Conservation (phyloP, 2,113 vertebrate genomes). For the Sylvia atricapilla region DNA sequence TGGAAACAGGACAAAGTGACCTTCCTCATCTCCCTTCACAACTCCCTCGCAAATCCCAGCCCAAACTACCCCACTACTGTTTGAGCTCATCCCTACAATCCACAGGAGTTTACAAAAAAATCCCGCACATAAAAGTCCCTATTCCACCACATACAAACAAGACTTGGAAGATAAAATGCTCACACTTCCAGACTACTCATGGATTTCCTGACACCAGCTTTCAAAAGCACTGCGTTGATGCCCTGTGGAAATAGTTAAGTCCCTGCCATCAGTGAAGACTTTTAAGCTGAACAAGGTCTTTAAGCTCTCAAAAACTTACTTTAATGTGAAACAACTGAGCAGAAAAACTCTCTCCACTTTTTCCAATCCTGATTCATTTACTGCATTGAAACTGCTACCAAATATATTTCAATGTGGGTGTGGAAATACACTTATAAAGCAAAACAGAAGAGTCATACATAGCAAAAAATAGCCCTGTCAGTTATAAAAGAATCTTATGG, state of each 20-base stretch:
- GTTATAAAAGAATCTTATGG: background rate
- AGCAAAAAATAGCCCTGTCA: background rate
- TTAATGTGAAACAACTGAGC: background rate
- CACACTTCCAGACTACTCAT: background rate
- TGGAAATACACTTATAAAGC: background rate
- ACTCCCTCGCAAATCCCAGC: rapidly evolving
- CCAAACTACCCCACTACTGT: rapidly evolving
- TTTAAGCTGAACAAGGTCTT: background rate
- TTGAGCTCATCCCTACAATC: background rate
- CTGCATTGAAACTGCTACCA: background rate
- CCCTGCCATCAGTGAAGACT: background rate
- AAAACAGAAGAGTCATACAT: background rate
- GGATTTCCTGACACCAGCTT: background rate
- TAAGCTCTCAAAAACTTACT: background rate
- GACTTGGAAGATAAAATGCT: background rate
- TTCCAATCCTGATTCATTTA: background rate
- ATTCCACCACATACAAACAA: background rate
- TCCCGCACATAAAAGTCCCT: background rate
- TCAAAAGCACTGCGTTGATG: rapidly evolving
- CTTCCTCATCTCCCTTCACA: background rate
- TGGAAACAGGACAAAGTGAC: background rate
- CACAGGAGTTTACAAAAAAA: background rate
- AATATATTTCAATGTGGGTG: background rate
- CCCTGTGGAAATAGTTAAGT: background rate
- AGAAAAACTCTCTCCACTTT: background rate